Percentiles rank a stretch among this genome's conserved stretches.
Evolutionary conservation across 2,888 invertebrate species (phyloP).

Genomic region (Bimastos eiseni): DNA sequence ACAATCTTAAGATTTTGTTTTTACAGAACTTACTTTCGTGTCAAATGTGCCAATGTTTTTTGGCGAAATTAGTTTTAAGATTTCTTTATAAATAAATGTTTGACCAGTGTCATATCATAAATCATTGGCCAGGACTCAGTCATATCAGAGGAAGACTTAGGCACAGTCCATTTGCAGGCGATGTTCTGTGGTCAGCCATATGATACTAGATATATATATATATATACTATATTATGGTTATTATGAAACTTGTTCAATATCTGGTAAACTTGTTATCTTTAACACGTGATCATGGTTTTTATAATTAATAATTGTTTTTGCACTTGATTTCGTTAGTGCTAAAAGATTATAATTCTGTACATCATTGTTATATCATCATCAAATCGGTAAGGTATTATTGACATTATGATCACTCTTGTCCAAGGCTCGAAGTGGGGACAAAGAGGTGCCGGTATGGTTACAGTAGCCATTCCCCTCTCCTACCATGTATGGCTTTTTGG

Average conservation of each 20-base stretch:
- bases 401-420: too few relatives aligned
- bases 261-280: background rate
- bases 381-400: background rate
- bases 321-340: background rate
- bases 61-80: background rate
- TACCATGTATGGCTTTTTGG: too few relatives aligned
- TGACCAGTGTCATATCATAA: background rate
- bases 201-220: too few relatives aligned
- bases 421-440: too few relatives aligned
- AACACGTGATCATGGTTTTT: background rate
- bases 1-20: background rate
- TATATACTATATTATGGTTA: background rate
- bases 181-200: background rate
- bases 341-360: background rate
- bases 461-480: too few relatives aligned
- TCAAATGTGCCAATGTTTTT: background rate
- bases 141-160: constrained; percentile 9
- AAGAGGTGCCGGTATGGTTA: too few relatives aligned
- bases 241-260: background rate
- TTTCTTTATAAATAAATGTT: background rate
- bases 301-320: background rate
- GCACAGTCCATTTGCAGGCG: background rate
- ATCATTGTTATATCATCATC: background rate
- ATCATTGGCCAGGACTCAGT: background rate
- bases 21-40: background rate